phyloP scores from a whole-genome alignment of 2,797 vertebrate species.

The Anisognathus igniventris region DNA sequence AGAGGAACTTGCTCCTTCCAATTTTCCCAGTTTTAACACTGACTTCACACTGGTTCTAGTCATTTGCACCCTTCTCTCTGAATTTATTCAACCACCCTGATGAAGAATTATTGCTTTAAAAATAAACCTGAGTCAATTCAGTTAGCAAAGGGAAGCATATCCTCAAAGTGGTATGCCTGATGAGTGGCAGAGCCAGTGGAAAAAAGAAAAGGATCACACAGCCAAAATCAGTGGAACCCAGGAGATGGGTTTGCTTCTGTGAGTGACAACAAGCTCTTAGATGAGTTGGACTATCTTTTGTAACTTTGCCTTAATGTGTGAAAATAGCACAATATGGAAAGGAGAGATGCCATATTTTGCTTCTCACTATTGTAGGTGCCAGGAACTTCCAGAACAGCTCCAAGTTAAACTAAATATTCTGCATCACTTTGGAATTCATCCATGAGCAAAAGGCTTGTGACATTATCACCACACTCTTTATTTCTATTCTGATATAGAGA shows the following conservation, averaged over 20 bases:
- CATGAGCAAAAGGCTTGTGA: constrained; percentile 24
- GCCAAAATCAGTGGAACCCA: background rate
- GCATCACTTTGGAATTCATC: constrained; percentile 10
- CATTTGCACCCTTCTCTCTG: background rate
- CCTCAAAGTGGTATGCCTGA: background rate
- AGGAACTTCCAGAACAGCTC: constrained; percentile 42
- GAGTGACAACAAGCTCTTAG: constrained; percentile 1
- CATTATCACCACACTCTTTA: background rate
- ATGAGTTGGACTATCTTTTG: constrained; percentile 1
- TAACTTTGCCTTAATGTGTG: constrained; percentile 38
- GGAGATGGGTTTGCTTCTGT: background rate
- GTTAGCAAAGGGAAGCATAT: background rate
- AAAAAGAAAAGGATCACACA: background rate
- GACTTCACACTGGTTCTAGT: background rate
- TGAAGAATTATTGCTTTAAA: background rate
- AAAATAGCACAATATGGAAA: constrained; percentile 32
- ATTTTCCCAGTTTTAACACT: background rate
- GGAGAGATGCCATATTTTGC: constrained; percentile 32
- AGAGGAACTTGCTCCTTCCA: background rate
- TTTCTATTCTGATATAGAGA: background rate
- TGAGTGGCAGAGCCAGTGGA: background rate
- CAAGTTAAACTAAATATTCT: constrained; percentile 33
- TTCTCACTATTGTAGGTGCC: background rate
- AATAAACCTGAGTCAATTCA: background rate
- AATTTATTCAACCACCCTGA: background rate